A percentile compares a stretch with the other conserved stretches of the same genome.
Evolutionary conservation across 2,888 invertebrate genomes (phyloP).

Genomic region (Orthosia gracilis): DNA sequence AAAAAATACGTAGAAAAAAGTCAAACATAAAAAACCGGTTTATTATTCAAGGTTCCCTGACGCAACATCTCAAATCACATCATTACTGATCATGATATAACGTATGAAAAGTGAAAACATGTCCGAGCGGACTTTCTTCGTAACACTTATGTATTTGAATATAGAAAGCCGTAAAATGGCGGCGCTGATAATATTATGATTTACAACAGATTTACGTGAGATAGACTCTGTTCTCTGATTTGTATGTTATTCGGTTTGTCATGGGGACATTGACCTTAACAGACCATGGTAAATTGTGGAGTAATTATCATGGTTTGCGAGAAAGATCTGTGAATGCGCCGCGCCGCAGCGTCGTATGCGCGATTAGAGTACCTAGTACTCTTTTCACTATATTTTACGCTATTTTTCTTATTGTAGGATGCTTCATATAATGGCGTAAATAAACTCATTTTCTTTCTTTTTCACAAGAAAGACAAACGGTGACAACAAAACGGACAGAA

Average conservation of each 20-base stretch:
- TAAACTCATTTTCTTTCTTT: no score
- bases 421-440: no score
- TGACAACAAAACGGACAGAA: no score
- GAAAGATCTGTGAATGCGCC: conserved; percentile 4
- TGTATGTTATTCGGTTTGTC: conserved; percentile 32
- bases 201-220: conserved; percentile 62
- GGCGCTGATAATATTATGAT: conserved; percentile 59
- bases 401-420: no score
- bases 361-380: no score
- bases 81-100: conserved; percentile 72
- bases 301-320: conserved; percentile 24
- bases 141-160: conserved; percentile 81
- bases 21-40: conserved; percentile 51
- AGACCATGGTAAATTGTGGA: conserved; percentile 35
- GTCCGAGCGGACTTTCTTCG: conserved; percentile 79
- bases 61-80: conserved; percentile 61
- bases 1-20: background rate
- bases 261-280: conserved; percentile 40
- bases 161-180: conserved; percentile 80
- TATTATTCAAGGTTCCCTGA: conserved; percentile 54
- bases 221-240: conserved; percentile 45
- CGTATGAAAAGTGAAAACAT: conserved; percentile 82
- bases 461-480: no score
- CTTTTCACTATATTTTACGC: no score
- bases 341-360: background rate